Evolutionary conservation across 2,113 vertebrate species (phyloP).

Genomic region (Silurus asotus): DNA sequence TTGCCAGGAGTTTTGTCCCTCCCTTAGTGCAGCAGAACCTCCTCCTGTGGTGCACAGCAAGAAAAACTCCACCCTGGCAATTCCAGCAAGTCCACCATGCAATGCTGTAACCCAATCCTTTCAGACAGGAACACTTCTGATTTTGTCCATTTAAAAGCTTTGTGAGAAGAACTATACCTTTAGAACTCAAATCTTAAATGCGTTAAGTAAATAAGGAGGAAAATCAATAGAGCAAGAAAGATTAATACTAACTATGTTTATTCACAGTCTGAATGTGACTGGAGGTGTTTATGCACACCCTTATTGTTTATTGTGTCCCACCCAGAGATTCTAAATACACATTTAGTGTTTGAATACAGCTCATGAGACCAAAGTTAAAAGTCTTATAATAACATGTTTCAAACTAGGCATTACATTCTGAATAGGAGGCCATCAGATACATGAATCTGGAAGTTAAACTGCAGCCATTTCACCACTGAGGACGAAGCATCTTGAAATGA

Average conservation of each 20-base stretch:
- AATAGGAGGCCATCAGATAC: neutral
- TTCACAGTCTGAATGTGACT: neutral
- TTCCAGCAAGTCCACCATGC: neutral
- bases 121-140: neutral
- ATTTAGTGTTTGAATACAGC: slow-evolving; percentile 9
- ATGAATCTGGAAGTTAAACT: neutral
- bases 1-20: slow-evolving; percentile 46
- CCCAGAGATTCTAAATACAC: slow-evolving; percentile 11
- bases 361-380: neutral
- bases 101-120: neutral
- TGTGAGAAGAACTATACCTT: neutral
- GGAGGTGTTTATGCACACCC: neutral
- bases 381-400: neutral
- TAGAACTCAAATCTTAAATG: neutral
- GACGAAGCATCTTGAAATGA: neutral
- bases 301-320: neutral
- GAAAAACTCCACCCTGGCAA: slow-evolving; percentile 11
- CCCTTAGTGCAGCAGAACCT: slow-evolving; percentile 46
- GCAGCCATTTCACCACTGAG: neutral
- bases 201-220: neutral
- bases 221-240: neutral
- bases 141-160: neutral
- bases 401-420: neutral
- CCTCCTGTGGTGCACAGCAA: slow-evolving; percentile 15
- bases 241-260: neutral